These are phyloP conservation scores for Streptopelia turtur DNA, from an alignment of 2,797 vertebrate species.

Conservation along the genomic window DNA sequence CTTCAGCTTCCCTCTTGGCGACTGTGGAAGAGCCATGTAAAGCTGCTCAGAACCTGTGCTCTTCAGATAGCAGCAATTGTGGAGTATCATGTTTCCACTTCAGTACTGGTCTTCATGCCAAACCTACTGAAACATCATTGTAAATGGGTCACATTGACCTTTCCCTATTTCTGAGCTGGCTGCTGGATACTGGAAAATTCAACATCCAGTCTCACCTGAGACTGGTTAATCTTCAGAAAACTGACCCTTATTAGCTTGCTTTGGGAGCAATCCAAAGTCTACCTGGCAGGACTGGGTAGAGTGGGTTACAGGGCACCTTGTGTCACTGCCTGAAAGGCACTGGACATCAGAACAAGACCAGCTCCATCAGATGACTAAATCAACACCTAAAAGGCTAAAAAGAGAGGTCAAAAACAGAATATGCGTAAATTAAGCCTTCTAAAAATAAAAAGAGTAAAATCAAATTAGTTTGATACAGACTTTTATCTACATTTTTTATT, in stretches of 20 bases:
- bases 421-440: neutral
- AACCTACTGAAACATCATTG: neutral
- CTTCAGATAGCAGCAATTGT: neutral
- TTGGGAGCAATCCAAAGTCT: neutral
- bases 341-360: neutral
- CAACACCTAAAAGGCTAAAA: neutral
- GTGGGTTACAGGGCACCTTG: fast-evolving
- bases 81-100: neutral
- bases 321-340: neutral
- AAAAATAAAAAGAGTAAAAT: neutral
- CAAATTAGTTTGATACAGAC: neutral
- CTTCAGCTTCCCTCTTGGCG: neutral
- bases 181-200: neutral
- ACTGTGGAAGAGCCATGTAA: neutral
- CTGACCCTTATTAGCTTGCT: neutral
- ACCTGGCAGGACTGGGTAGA: neutral
- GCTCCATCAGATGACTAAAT: neutral
- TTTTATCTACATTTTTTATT: conserved; percentile 37
- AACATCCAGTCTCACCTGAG: neutral
- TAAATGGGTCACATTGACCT: fast-evolving
- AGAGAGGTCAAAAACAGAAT: neutral
- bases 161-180: neutral
- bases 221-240: neutral
- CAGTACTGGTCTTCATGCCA: neutral
- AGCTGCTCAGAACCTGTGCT: neutral